phyloP scores from a whole-genome alignment of 2,797 vertebrate genomes.

The Falco concolor region DNA sequence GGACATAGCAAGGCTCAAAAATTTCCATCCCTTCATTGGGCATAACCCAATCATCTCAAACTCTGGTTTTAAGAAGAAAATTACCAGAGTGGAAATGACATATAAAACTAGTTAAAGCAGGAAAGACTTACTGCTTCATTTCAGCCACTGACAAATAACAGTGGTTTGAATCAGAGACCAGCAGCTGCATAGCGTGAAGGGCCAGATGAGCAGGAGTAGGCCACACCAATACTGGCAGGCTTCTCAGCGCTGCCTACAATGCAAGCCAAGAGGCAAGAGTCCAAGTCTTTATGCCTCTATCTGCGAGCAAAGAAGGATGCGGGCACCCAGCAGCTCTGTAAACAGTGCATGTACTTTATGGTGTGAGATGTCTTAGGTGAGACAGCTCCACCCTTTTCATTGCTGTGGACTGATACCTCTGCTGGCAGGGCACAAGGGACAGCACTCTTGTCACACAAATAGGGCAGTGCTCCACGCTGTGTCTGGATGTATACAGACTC shows the following conservation, averaged over 20 bases:
- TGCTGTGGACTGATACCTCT: background rate
- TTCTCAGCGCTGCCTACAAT: background rate
- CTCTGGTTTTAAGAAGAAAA: background rate
- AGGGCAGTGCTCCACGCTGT: background rate
- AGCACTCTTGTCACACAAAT: background rate
- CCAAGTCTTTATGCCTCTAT: background rate
- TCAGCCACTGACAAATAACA: background rate
- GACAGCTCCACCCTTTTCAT: background rate
- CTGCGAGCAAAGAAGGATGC: background rate
- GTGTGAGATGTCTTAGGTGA: background rate
- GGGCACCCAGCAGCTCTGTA: background rate
- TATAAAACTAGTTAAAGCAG: background rate
- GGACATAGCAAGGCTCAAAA: background rate
- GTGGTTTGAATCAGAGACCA: background rate
- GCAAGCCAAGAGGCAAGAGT: background rate
- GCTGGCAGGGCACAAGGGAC: background rate
- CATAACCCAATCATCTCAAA: background rate
- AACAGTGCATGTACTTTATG: background rate
- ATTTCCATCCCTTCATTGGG: fast-evolving
- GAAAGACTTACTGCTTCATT: background rate
- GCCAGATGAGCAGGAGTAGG: background rate
- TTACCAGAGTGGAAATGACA: background rate
- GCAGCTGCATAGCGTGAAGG: background rate
- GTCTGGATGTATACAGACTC: background rate
- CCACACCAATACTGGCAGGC: background rate